Conservation (phyloP, 2,113 vertebrate genomes). For the Pampusana beccarii region DNA sequence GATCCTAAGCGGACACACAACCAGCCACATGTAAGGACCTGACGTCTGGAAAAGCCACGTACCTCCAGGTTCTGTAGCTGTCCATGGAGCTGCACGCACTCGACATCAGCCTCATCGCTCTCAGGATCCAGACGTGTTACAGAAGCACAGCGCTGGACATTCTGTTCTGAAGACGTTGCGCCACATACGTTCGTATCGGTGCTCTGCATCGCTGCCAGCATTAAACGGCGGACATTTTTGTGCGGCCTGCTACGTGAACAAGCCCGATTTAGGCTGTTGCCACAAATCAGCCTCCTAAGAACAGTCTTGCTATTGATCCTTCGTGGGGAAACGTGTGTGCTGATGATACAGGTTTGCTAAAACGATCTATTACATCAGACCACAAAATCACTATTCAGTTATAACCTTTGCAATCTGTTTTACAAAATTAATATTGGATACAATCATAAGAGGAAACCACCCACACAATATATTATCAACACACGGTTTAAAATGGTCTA, state of each 20-base stretch:
- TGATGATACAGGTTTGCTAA: neutral
- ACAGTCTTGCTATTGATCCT: neutral
- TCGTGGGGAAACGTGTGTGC: neutral
- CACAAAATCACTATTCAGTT: conserved; percentile 20
- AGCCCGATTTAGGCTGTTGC: neutral
- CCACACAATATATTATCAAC: conserved; percentile 70
- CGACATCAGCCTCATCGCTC: neutral
- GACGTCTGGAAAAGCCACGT: neutral
- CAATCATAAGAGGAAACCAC: conserved; percentile 69
- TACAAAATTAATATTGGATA: conserved; percentile 64
- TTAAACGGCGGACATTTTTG: neutral
- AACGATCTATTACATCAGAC: conserved; percentile 27
- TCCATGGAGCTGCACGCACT: neutral
- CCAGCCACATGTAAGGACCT: neutral
- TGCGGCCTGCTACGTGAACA: neutral
- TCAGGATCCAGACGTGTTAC: fast-evolving
- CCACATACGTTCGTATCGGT: neutral
- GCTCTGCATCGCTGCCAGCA: neutral
- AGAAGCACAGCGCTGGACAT: neutral
- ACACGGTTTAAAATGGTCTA: conserved; percentile 68
- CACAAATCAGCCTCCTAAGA: neutral
- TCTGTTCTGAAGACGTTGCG: neutral
- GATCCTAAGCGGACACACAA: neutral
- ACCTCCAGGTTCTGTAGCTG: neutral
- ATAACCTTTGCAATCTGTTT: conserved; percentile 45